Conservation (phyloP, 2,113 vertebrate genomes). For the Bombycilla garrulus region DNA sequence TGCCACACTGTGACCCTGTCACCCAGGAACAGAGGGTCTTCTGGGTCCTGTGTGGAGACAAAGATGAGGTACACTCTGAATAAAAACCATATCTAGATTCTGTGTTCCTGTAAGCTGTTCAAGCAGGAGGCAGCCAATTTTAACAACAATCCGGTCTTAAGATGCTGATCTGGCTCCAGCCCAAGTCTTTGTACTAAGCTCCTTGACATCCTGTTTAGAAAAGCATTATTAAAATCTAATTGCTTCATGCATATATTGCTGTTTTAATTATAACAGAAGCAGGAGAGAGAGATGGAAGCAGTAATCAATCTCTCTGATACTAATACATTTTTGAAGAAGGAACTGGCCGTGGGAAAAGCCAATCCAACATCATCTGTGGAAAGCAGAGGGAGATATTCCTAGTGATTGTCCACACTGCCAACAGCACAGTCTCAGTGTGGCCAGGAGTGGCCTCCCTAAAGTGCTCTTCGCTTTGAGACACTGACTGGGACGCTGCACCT, state of each 20-base stretch:
- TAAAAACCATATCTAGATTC: neutral
- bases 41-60: neutral
- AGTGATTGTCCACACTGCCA: neutral
- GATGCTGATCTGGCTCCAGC: neutral
- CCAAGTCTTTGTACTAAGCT: slow-evolving; percentile 28
- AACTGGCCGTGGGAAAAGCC: neutral
- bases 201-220: slow-evolving; percentile 48
- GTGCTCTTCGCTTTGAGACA: neutral
- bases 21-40: neutral
- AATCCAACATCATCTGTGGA: neutral
- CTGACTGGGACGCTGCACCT: neutral
- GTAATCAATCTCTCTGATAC: neutral
- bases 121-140: neutral
- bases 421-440: neutral
- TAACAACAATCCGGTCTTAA: neutral
- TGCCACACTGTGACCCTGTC: neutral
- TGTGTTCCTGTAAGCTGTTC: neutral
- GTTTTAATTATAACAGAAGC: slow-evolving; percentile 40
- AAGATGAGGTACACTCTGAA: neutral
- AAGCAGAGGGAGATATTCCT: neutral
- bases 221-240: slow-evolving; percentile 56
- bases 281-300: neutral
- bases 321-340: neutral
- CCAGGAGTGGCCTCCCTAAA: neutral
- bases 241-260: slow-evolving; percentile 10